Conservation (phyloP, 2,888 invertebrate genomes). For the Heteromyza rotundicornis region DNA sequence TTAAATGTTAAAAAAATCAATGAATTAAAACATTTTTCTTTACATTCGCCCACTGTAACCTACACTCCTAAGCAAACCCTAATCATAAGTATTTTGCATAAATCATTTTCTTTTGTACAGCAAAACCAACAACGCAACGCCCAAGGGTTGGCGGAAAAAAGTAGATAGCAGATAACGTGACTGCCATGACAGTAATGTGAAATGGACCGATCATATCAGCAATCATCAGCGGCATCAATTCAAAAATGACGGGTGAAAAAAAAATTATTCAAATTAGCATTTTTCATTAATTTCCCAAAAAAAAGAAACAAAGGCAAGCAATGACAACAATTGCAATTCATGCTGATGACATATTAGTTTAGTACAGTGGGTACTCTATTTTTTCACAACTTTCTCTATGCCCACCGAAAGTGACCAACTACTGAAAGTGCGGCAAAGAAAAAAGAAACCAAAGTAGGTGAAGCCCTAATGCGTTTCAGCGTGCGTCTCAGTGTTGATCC, state of each 20-base stretch:
- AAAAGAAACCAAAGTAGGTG: background rate
- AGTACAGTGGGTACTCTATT: too few relatives aligned
- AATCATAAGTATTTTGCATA: background rate
- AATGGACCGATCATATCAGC: conserved; percentile 3
- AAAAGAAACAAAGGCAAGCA: background rate
- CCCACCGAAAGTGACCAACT: too few relatives aligned
- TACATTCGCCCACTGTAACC: too few relatives aligned
- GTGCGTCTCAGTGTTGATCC: background rate
- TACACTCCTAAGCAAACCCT: too few relatives aligned
- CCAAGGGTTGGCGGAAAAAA: background rate
- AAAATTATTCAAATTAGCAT: background rate
- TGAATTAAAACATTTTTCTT: too few relatives aligned
- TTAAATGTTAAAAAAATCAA: too few relatives aligned
- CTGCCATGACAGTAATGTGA: conserved; percentile 1
- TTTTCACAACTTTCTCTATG: too few relatives aligned
- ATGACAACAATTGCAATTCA: conserved; percentile 9
- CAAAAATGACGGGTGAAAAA: background rate
- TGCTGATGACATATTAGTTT: conserved; percentile 8
- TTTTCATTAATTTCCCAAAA: background rate
- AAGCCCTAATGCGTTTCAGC: background rate
- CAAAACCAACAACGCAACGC: background rate
- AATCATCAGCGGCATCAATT: background rate
- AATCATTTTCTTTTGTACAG: background rate
- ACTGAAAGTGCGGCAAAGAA: background rate
- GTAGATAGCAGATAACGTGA: background rate